phyloP scores from a whole-genome alignment of 2,888 invertebrate species.

The Xanthorhoe designata region DNA sequence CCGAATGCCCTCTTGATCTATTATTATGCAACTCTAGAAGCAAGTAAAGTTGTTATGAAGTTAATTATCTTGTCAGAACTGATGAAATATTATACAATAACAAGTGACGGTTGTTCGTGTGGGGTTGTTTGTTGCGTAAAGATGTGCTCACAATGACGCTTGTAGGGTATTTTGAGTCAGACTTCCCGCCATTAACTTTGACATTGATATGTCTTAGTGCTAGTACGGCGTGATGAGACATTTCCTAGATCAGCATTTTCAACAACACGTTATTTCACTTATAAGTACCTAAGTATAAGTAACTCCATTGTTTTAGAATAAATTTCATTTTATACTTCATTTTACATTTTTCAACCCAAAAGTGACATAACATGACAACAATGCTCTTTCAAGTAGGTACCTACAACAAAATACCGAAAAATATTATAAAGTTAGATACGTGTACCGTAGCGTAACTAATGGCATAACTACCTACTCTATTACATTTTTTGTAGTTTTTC shows the following conservation, averaged over 20 bases:
- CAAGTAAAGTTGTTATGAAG: not conserved
- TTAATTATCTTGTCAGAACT: slow-evolving; percentile 33
- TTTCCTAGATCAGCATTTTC: no score
- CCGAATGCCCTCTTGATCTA: no score
- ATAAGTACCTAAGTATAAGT: no score
- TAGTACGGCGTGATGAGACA: no score
- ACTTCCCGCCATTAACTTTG: no score
- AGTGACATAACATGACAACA: not conserved
- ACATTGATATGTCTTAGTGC: no score
- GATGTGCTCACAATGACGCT: slow-evolving; percentile 10
- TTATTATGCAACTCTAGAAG: not conserved
- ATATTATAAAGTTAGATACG: not conserved
- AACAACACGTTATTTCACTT: no score
- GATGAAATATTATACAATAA: slow-evolving; percentile 54
- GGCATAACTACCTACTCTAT: not conserved
- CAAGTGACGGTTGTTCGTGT: slow-evolving; percentile 38
- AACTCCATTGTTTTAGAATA: no score
- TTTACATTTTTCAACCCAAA: no score
- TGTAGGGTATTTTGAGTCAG: not conserved
- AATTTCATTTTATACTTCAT: no score
- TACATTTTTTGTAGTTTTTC: not conserved
- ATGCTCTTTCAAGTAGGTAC: not conserved
- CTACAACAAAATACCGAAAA: not conserved
- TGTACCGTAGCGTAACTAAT: slow-evolving; percentile 1
- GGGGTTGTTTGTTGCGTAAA: slow-evolving; percentile 45